These are phyloP conservation scores for Siniperca chuatsi DNA, from an alignment of 2,113 vertebrate genomes.

Conservation along the genomic window DNA sequence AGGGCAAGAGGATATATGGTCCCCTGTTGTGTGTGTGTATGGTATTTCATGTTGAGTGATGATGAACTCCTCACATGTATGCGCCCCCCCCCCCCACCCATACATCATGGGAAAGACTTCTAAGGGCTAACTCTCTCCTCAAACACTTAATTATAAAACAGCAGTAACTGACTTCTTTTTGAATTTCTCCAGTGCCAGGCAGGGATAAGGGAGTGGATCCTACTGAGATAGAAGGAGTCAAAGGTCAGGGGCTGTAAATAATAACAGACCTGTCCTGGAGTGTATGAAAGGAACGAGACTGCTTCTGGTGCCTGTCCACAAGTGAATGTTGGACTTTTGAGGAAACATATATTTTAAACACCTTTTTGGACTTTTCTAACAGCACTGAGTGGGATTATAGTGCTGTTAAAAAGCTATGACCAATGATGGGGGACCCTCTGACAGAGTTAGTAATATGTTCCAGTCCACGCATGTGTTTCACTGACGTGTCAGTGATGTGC, in stretches of 20 bases:
- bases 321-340: neutral
- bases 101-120: neutral
- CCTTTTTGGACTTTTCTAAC: neutral
- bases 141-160: slow-evolving; percentile 35
- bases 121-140: slow-evolving; percentile 5
- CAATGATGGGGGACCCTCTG: neutral
- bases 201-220: slow-evolving; percentile 68
- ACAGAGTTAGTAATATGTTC: slow-evolving; percentile 40
- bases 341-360: neutral
- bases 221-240: slow-evolving; percentile 52
- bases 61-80: slow-evolving; percentile 22
- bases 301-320: neutral
- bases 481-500: slow-evolving; percentile 17
- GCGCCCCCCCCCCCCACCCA: neutral
- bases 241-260: slow-evolving; percentile 70
- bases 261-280: slow-evolving; percentile 52
- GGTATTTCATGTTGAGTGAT: slow-evolving; percentile 31
- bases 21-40: slow-evolving; percentile 31
- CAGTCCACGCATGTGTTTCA: slow-evolving; percentile 33
- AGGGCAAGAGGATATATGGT: slow-evolving; percentile 49
- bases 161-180: slow-evolving; percentile 51
- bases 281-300: slow-evolving; percentile 30
- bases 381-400: neutral
- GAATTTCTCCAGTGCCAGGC: slow-evolving; percentile 68
- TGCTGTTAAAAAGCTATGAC: neutral